phyloP scores from a whole-genome alignment of 2,888 invertebrate genomes.

The Stenodera caucasica region DNA sequence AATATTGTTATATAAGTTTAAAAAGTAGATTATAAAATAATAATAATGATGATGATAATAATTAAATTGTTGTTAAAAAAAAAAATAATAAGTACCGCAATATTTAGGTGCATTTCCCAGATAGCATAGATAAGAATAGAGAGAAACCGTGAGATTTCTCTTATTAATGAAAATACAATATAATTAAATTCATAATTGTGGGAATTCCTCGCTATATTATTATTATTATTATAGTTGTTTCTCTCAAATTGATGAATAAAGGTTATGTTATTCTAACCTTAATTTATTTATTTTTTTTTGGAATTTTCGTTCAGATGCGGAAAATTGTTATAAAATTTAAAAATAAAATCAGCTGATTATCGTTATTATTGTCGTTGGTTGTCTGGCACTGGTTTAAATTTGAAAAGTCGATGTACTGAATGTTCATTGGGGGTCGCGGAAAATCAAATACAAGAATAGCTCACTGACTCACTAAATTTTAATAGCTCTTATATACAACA shows the following conservation, averaged over 20 bases:
- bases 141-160: neutral
- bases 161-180: neutral
- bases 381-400: neutral
- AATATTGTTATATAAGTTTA: neutral
- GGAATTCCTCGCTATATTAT: too few species aligned
- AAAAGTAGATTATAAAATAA: neutral
- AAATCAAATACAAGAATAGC: neutral
- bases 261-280: neutral
- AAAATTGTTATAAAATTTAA: neutral
- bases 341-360: neutral
- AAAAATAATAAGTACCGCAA: neutral
- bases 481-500: too few species aligned
- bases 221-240: too few species aligned
- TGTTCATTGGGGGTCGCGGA: constrained; percentile 6
- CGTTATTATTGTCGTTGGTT: neutral
- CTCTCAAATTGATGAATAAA: too few species aligned
- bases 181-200: neutral
- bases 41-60: neutral
- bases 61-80: neutral
- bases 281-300: neutral
- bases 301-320: too few species aligned
- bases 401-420: neutral
- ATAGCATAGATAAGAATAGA: neutral
- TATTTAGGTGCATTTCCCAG: neutral
- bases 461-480: neutral